These are phyloP conservation scores for Lasius platythorax DNA, from an alignment of 2,888 invertebrate species.

Conservation along the genomic window DNA sequence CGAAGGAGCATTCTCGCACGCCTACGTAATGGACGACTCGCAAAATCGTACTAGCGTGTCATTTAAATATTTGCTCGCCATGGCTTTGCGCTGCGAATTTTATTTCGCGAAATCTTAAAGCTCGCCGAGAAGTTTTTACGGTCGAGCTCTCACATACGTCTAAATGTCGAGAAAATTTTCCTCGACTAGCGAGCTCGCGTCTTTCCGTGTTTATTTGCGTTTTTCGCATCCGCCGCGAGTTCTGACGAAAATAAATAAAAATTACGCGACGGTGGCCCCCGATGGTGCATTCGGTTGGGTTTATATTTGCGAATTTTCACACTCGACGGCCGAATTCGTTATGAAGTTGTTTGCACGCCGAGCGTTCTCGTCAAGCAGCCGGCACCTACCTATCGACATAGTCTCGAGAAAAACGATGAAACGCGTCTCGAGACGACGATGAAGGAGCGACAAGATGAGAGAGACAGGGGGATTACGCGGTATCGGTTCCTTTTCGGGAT, in stretches of 20 bases:
- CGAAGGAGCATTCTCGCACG: constrained; percentile 35
- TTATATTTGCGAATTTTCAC: constrained; percentile 62
- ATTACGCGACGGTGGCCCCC: constrained; percentile 35
- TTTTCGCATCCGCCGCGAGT: constrained; percentile 51
- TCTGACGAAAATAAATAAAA: constrained; percentile 63
- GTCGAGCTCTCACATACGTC: constrained; percentile 1
- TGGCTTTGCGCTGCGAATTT: constrained; percentile 33
- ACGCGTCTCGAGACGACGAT: constrained; percentile 26
- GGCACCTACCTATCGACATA: constrained; percentile 27
- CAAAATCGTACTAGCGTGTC: constrained; percentile 30
- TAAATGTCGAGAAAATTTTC: constrained; percentile 42
- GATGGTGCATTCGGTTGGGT: constrained; percentile 35
- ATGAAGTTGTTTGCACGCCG: constrained; percentile 59
- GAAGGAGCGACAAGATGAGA: not conserved
- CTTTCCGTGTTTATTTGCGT: constrained; percentile 46
- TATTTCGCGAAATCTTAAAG: constrained; percentile 26
- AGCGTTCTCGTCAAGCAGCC: constrained; percentile 37
- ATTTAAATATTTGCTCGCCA: constrained; percentile 48
- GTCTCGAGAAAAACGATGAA: constrained; percentile 17
- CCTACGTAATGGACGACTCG: constrained; percentile 31
- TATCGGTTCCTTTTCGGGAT: constrained; percentile 49
- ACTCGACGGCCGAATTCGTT: constrained; percentile 51
- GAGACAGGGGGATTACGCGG: not conserved
- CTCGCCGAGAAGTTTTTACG: constrained; percentile 4
- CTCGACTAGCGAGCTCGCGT: constrained; percentile 2